Evolutionary conservation across 2,888 invertebrate species (phyloP).

Genomic region (Meiosimyza decipiens): DNA sequence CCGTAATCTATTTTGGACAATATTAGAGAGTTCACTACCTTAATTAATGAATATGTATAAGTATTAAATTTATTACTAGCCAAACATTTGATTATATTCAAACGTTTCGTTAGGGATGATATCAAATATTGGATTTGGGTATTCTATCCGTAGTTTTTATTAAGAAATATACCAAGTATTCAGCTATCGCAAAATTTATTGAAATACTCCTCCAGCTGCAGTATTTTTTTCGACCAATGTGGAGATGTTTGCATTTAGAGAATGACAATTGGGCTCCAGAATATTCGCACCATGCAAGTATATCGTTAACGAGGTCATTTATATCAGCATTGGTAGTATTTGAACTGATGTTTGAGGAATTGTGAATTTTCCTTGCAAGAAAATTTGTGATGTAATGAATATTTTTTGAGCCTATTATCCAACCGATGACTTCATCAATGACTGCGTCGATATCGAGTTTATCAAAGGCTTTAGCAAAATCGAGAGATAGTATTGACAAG

Average conservation of each 20-base stretch:
- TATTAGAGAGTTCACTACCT: slow-evolving; percentile 27
- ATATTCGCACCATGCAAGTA: slow-evolving; percentile 27
- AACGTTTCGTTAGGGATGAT: not conserved
- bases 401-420: slow-evolving; percentile 33
- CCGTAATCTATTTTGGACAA: slow-evolving; percentile 37
- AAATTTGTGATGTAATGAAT: slow-evolving; percentile 31
- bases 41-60: slow-evolving; percentile 28
- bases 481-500: slow-evolving; percentile 27
- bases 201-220: slow-evolving; percentile 6
- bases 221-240: slow-evolving; percentile 31
- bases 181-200: slow-evolving; percentile 8
- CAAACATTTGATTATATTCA: slow-evolving; percentile 38
- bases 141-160: slow-evolving; percentile 23
- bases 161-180: slow-evolving; percentile 23
- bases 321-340: not conserved
- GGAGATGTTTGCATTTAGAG: slow-evolving; percentile 32
- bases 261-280: slow-evolving; percentile 30
- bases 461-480: slow-evolving; percentile 36
- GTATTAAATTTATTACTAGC: slow-evolving; percentile 29
- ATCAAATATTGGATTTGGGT: slow-evolving; percentile 1
- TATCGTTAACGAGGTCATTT: slow-evolving; percentile 1
- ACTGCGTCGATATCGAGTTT: slow-evolving; percentile 27
- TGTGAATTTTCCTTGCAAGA: slow-evolving; percentile 27
- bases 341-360: slow-evolving; percentile 9
- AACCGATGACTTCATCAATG: slow-evolving; percentile 29